Percentiles rank a stretch among this genome's conserved stretches.
These are phyloP conservation scores for Drosophila seguyi DNA, from an alignment of 1,140 invertebrate genomes.

Conservation along the genomic window DNA sequence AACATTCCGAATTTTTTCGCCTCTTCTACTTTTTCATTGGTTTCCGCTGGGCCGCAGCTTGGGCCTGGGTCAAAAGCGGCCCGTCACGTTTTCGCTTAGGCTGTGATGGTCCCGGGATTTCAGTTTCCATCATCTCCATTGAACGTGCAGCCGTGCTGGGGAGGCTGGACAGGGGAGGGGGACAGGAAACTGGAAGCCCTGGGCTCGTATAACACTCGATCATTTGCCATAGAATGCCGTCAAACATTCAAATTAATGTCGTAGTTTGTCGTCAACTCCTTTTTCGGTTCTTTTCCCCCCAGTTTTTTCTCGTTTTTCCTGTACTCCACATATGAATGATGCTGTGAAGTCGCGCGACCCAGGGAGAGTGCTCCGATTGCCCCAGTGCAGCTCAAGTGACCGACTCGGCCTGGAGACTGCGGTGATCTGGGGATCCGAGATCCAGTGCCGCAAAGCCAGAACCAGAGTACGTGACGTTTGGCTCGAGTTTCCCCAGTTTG, in stretches of 20 bases:
- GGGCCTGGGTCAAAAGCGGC: conserved; percentile 62
- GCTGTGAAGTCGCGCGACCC: conserved; percentile 48
- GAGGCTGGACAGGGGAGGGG: neutral
- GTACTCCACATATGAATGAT: neutral
- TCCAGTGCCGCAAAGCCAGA: conserved; percentile 25
- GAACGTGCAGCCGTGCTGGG: conserved; percentile 54
- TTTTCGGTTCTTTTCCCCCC: conserved; percentile 35
- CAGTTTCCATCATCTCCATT: conserved; percentile 57
- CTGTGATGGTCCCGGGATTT: conserved; percentile 61
- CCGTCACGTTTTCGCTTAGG: conserved; percentile 79
- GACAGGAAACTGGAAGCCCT: conserved; percentile 5
- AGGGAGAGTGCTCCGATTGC: conserved; percentile 55
- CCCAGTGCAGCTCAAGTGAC: conserved; percentile 30
- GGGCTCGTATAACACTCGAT: conserved; percentile 68
- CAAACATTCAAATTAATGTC: conserved; percentile 76
- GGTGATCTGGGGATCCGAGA: conserved; percentile 6
- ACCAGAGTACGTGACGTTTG: conserved; percentile 52
- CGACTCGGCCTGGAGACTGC: conserved; percentile 3
- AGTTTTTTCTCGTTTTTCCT: conserved; percentile 5
- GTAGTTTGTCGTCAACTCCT: conserved; percentile 53
- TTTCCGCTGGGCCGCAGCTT: conserved; percentile 35
- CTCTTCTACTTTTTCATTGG: conserved; percentile 38
- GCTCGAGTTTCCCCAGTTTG: conserved; percentile 41
- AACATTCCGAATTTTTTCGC: conserved; percentile 61
- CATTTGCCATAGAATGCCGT: conserved; percentile 66